A percentile compares a stretch with the other conserved stretches of the same genome.
Evolutionary conservation across 2,797 vertebrate genomes (phyloP).

Genomic region (Coregonus ussuriensis): DNA sequence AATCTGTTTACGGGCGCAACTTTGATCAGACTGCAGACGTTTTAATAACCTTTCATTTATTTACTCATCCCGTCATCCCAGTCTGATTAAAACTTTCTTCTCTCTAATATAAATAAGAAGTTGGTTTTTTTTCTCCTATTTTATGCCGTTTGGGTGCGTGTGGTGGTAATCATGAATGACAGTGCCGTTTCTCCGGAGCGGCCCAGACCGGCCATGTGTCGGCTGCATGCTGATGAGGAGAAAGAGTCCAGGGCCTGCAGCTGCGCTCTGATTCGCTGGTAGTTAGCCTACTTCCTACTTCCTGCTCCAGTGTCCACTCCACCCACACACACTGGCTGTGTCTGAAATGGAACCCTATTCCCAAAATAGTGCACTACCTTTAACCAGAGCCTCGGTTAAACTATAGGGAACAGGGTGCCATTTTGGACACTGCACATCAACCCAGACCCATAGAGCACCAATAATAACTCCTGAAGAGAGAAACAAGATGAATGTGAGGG

Average conservation of each 20-base stretch:
- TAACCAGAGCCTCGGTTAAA: no score
- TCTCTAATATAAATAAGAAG: slow-evolving; percentile 68
- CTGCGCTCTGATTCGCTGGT: slow-evolving; percentile 45
- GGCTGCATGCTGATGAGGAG: slow-evolving; percentile 66
- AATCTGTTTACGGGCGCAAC: slow-evolving; percentile 80
- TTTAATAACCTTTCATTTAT: slow-evolving; percentile 85
- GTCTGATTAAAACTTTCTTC: slow-evolving; percentile 77
- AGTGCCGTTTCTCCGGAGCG: slow-evolving; percentile 64
- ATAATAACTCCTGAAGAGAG: slow-evolving; percentile 45
- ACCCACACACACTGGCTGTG: slow-evolving; percentile 30
- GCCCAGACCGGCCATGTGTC: slow-evolving; percentile 32
- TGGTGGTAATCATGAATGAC: slow-evolving; percentile 75
- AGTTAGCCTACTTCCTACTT: neutral
- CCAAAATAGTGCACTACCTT: no score
- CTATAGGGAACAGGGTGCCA: neutral
- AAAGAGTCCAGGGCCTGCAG: slow-evolving; percentile 35
- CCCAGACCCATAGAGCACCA: neutral
- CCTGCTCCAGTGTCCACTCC: neutral
- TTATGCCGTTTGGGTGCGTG: slow-evolving; percentile 66
- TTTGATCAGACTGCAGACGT: slow-evolving; percentile 80
- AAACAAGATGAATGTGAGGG: no score
- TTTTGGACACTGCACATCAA: neutral
- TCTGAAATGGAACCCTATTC: neutral
- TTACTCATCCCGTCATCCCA: slow-evolving; percentile 76
- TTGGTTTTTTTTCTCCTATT: slow-evolving; percentile 52